Conservation (phyloP, 2,113 vertebrate genomes). For the Prionailurus viverrinus region DNA sequence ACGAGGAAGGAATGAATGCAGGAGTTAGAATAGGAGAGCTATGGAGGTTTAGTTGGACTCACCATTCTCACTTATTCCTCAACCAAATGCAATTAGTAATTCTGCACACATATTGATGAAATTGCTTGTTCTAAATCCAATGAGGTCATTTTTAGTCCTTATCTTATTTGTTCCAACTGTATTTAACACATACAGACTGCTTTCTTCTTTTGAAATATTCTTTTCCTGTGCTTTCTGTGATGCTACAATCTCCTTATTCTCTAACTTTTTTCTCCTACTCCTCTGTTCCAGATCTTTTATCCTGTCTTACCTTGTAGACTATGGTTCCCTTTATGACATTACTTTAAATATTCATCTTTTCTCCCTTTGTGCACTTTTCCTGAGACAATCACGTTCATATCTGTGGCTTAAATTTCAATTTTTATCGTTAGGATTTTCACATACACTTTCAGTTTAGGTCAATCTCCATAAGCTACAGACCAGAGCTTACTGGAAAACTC, state of each 20-base stretch:
- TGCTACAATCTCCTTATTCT: background rate
- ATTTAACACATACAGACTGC: background rate
- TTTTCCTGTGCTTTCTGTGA: background rate
- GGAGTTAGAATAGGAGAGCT: background rate
- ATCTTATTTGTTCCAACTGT: background rate
- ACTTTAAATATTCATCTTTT: background rate
- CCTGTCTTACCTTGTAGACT: background rate
- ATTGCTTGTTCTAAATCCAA: background rate
- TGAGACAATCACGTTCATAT: background rate
- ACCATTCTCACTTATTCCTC: background rate
- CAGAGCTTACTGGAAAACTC: background rate
- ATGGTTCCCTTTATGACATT: background rate
- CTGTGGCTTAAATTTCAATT: conserved; percentile 5
- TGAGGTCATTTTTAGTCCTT: background rate
- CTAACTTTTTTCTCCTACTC: background rate
- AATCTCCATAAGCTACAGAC: background rate
- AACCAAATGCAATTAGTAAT: background rate
- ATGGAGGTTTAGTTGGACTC: background rate
- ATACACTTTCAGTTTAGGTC: background rate
- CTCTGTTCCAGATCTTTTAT: background rate
- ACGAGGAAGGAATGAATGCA: background rate
- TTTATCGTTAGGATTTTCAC: background rate
- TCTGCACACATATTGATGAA: background rate
- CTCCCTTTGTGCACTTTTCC: background rate
- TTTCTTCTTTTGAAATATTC: background rate